phyloP scores from a whole-genome alignment of 2,113 vertebrate genomes.

The Uropsilus gracilis region DNA sequence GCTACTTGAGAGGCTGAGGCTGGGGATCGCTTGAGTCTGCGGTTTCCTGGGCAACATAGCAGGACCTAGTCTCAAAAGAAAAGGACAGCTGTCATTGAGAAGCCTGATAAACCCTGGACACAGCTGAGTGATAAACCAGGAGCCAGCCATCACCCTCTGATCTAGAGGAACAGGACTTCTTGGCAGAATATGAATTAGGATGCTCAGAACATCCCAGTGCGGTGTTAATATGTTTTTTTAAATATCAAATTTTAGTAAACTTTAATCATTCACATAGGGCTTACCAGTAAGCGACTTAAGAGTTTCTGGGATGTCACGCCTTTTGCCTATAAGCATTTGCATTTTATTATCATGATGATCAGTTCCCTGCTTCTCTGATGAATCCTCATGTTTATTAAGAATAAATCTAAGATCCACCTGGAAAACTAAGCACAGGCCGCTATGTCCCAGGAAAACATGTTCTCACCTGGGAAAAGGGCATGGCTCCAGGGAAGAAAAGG shows the following conservation, averaged over 20 bases:
- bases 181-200: not conserved
- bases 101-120: not conserved
- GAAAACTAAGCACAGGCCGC: too few species aligned
- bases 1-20: too few species aligned
- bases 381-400: not conserved
- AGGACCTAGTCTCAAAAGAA: too few species aligned
- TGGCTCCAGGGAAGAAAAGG: too few species aligned
- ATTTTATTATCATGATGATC: not conserved
- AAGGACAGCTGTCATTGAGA: not conserved
- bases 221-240: not conserved
- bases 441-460: too few species aligned
- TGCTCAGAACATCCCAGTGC: not conserved
- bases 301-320: not conserved
- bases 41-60: too few species aligned
- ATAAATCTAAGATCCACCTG: too few species aligned
- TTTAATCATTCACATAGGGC: not conserved
- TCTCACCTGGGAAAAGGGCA: too few species aligned
- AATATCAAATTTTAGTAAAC: not conserved
- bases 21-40: too few species aligned
- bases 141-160: not conserved
- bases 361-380: not conserved
- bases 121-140: not conserved
- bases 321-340: not conserved
- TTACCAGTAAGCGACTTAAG: constrained; percentile 6
- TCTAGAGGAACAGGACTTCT: not conserved